phyloP scores from a whole-genome alignment of 1,140 invertebrate genomes.

The Ips typographus region DNA sequence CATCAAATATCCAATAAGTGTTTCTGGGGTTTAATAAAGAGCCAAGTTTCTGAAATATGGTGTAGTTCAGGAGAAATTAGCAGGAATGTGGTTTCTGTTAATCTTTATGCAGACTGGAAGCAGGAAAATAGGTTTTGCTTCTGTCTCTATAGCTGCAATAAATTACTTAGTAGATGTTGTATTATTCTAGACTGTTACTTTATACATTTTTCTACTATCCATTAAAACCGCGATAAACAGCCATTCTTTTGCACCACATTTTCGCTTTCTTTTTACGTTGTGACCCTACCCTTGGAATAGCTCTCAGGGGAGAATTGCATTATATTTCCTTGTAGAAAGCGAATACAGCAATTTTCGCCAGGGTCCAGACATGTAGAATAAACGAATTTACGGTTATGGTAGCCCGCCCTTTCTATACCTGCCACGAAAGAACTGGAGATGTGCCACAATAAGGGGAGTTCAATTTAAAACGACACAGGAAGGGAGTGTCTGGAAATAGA shows the following conservation, averaged over 20 bases:
- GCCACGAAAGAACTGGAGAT: background rate
- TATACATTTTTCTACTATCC: too few species aligned
- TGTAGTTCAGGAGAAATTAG: background rate
- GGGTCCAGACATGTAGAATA: conserved; percentile 13
- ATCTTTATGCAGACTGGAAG: background rate
- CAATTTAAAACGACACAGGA: background rate
- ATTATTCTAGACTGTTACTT: too few species aligned
- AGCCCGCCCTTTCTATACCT: background rate
- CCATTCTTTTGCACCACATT: background rate
- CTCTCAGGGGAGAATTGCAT: conserved; percentile 13
- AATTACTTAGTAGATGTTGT: too few species aligned
- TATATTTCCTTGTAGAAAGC: conserved; percentile 14
- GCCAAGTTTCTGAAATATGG: conserved; percentile 4
- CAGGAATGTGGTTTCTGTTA: background rate
- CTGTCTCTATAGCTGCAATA: background rate
- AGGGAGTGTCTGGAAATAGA: background rate
- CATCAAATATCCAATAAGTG: background rate
- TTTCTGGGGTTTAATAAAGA: conserved; percentile 7
- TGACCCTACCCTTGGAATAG: conserved; percentile 7
- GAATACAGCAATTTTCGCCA: conserved; percentile 13
- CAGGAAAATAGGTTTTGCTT: background rate
- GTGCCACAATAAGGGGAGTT: background rate
- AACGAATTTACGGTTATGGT: conserved; percentile 15
- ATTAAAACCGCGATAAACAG: too few species aligned
- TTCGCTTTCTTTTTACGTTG: conserved; percentile 10